Percentiles rank a stretch among this genome's conserved stretches.
Conservation (phyloP, 2,888 invertebrate genomes). For the Anthophora plumipes region DNA sequence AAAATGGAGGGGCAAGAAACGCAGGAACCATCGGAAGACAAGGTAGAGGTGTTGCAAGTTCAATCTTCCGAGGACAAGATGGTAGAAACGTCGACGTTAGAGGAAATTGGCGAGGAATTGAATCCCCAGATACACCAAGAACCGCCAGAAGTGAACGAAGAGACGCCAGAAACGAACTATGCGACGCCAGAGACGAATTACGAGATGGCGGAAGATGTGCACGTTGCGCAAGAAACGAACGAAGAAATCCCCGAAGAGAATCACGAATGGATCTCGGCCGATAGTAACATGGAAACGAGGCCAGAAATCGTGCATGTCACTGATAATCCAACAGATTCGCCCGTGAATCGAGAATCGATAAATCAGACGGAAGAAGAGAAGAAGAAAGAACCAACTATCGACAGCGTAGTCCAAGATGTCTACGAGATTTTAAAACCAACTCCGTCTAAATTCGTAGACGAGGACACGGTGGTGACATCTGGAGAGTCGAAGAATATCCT, state of each 20-base stretch:
- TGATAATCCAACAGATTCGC: not conserved
- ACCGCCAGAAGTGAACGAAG: slow-evolving; percentile 75
- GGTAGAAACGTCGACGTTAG: not conserved
- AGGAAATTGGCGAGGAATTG: not conserved
- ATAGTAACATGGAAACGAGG: not conserved
- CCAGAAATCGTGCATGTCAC: not conserved
- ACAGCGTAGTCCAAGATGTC: slow-evolving; percentile 74
- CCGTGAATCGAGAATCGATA: not conserved
- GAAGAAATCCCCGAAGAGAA: slow-evolving; percentile 56
- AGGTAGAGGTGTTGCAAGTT: not conserved
- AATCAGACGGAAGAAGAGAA: slow-evolving; percentile 33
- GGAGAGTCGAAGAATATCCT: slow-evolving; percentile 48
- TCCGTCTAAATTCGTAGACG: slow-evolving; percentile 43
- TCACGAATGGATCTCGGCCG: slow-evolving; percentile 24
- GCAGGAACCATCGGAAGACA: not conserved
- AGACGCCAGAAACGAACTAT: slow-evolving; percentile 74
- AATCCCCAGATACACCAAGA: slow-evolving; percentile 59
- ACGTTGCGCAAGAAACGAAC: slow-evolving; percentile 64
- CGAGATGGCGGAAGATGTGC: slow-evolving; percentile 67
- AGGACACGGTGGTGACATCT: slow-evolving; percentile 48
- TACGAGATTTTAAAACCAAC: slow-evolving; percentile 73
- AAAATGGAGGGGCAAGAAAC: not conserved
- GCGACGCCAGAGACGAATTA: slow-evolving; percentile 76
- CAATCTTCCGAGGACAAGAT: no score
- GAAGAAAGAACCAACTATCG: slow-evolving; percentile 68